Base-by-base conservation (phyloP, 2,113 vertebrate genomes). In the Erinaceus europaeus region DNA sequence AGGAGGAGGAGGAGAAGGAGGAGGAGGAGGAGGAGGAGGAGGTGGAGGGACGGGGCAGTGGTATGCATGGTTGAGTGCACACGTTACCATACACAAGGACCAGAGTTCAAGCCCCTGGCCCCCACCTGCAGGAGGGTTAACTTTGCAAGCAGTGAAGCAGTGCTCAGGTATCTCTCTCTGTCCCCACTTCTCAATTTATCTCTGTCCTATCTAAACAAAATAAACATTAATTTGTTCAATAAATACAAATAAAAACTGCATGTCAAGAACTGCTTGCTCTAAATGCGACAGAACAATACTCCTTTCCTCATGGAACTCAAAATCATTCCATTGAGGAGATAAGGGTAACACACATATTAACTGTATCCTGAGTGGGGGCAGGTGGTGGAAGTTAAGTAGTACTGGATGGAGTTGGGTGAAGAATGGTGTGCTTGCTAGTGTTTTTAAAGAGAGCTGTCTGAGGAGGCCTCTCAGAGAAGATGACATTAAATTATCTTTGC, bases 401-500 rank as follows among this genome's bases (percentile, higher is more conserved):
- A 57, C 50, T 46, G 72, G 69, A 73, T 40, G 59, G 17, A 9
- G 3, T 1, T 72, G 59, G 38, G 29, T 84, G 46, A 62, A 1
- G 32, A 40, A 64, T 11, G 34, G 21, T 55, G 9, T 55, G 53
- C 27, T 55, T 55, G 53, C 5, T 55, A 25, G 53, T 23, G 20
- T 55, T 55, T 77, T 92, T 48, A 71, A 76, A 85, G 34, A 40
- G 55, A 77, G 52, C 7, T 69, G 53, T 78, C 5, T 71, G 36
- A 77, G 32, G 2, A 20, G 53, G 50, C 18, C 71, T 78, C 73
- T 44, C 48, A 25, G 64, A 71, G 40, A 72, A 69, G 29, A 21
- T 75, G 32, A 86, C 69, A 85, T 40, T 90, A 52, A 64, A 78
- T n/a, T n/a, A n/a, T n/a, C n/a, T n/a, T n/a, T n/a, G n/a, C n/a